Conservation (phyloP, 2,113 vertebrate species). For the Uropsilus gracilis region DNA sequence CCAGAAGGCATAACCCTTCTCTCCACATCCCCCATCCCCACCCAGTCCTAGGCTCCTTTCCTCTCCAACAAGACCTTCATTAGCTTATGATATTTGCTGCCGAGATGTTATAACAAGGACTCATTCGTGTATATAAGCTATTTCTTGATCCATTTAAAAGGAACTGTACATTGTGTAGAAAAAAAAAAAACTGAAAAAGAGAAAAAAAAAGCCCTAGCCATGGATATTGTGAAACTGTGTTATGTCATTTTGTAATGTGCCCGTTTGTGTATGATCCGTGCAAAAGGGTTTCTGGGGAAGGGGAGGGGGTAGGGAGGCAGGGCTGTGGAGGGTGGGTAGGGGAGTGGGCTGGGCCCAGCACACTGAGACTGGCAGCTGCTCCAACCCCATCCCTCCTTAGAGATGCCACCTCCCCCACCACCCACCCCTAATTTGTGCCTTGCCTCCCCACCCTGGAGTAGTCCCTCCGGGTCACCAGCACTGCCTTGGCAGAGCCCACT, state of each 20-base stretch:
- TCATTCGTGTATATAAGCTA: constrained; percentile 95
- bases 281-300: constrained; percentile 90
- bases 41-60: constrained; percentile 48
- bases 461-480: constrained; percentile 80
- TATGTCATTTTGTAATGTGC: constrained; percentile 96
- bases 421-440: constrained; percentile 82
- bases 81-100: constrained; percentile 84
- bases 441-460: constrained; percentile 79
- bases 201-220: constrained; percentile 89
- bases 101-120: constrained; percentile 85
- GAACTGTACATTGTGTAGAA: constrained; percentile 97
- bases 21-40: neutral
- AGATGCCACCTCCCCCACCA: constrained; percentile 79
- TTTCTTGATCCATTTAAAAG: constrained; percentile 92
- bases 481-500: constrained; percentile 80
- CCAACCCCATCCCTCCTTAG: constrained; percentile 69
- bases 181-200: constrained; percentile 91
- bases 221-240: constrained; percentile 97
- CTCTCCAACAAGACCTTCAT: constrained; percentile 73
- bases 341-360: constrained; percentile 77
- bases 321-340: constrained; percentile 71
- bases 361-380: constrained; percentile 79
- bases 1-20: constrained; percentile 75
- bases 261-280: constrained; percentile 96
- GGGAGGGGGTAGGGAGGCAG: constrained; percentile 67